These are phyloP conservation scores for Euwallacea similis DNA, from an alignment of 1,140 invertebrate species.

Conservation along the genomic window DNA sequence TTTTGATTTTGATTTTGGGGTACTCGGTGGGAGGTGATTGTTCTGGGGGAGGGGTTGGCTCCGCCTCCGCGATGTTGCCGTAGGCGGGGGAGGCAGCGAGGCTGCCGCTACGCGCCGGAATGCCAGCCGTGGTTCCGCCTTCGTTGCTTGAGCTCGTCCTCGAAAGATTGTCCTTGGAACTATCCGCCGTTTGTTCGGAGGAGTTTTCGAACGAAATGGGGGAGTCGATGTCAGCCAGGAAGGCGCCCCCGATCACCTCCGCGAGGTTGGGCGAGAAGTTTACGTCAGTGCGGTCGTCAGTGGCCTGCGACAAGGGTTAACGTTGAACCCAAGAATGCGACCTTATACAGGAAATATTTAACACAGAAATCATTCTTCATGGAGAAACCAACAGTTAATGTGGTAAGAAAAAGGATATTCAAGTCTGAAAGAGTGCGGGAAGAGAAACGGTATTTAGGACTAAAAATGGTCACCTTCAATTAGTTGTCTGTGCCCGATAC, in stretches of 20 bases:
- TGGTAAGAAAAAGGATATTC: neutral
- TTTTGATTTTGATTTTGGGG: conserved; percentile 51
- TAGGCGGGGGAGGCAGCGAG: conserved; percentile 30
- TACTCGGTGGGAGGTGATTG: conserved; percentile 42
- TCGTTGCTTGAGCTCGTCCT: neutral
- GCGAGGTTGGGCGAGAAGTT: conserved; percentile 42
- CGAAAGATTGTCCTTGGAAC: neutral
- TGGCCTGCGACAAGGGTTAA: neutral
- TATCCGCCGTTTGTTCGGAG: neutral
- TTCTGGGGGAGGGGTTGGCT: conserved; percentile 46
- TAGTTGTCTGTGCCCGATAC: too few relatives aligned
- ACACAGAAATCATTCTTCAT: too few relatives aligned
- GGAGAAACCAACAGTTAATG: neutral
- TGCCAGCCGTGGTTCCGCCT: neutral
- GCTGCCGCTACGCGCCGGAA: neutral
- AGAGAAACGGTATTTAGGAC: neutral
- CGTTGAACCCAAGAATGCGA: neutral
- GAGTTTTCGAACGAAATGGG: conserved; percentile 9
- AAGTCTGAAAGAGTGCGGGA: neutral
- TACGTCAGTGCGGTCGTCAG: neutral
- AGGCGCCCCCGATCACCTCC: conserved; percentile 32
- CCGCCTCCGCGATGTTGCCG: conserved; percentile 45
- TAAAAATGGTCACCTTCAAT: too few relatives aligned
- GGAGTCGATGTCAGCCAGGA: conserved; percentile 22
- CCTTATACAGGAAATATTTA: neutral